A percentile compares a stretch with the other conserved stretches of the same genome.
These are phyloP conservation scores for Planococcus citri DNA, from an alignment of 1,140 invertebrate genomes.

Conservation along the genomic window DNA sequence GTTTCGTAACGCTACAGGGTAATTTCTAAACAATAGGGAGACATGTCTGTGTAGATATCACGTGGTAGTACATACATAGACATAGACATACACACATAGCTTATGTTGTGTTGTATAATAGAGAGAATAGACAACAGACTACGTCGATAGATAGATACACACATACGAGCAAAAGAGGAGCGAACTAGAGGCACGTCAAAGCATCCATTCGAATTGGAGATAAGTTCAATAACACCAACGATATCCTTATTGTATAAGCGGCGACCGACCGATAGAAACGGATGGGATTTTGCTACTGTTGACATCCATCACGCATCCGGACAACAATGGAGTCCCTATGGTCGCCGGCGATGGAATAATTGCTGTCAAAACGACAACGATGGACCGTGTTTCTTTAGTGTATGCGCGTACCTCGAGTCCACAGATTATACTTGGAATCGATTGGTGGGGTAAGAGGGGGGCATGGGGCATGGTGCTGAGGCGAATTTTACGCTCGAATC, in stretches of 20 bases:
- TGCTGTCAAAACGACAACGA: not conserved
- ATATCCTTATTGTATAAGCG: too few species aligned
- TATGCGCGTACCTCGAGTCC: too few species aligned
- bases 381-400: not conserved
- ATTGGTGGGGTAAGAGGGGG: too few species aligned
- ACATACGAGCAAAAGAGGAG: not conserved
- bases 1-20: not conserved
- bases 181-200: not conserved
- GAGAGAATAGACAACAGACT: too few species aligned
- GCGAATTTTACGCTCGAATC: not conserved
- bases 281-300: not conserved
- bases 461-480: not conserved
- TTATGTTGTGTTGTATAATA: too few species aligned
- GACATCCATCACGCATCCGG: conserved; percentile 1
- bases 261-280: not conserved
- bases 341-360: not conserved
- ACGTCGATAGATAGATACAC: too few species aligned
- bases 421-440: too few species aligned
- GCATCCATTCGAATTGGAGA: conserved; percentile 1
- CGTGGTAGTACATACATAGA: not conserved
- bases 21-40: not conserved
- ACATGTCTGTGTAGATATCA: not conserved
- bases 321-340: not conserved
- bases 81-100: not conserved
- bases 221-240: not conserved